phyloP scores from a whole-genome alignment of 1,140 invertebrate species.

The Apis laboriosa region DNA sequence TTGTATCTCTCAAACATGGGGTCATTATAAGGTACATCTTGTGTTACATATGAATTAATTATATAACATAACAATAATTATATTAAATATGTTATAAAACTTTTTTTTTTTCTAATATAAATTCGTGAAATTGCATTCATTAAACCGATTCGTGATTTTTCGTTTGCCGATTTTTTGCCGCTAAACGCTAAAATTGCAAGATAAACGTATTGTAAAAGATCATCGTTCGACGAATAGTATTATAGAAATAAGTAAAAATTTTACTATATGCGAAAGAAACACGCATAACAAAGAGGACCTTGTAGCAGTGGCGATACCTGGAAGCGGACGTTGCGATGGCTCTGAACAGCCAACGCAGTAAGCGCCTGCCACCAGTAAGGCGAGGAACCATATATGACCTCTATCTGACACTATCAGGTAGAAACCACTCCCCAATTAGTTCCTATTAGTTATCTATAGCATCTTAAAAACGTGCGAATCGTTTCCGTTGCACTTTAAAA shows the following conservation, averaged over 20 bases:
- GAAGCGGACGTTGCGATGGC: slow-evolving; percentile 87
- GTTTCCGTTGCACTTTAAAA: slow-evolving; percentile 45
- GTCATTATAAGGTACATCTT: slow-evolving; percentile 48
- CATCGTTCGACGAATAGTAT: slow-evolving; percentile 27
- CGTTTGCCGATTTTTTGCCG: not conserved
- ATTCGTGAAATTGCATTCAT: not conserved
- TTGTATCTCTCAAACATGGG: slow-evolving; percentile 48
- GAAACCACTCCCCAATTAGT: slow-evolving; percentile 76
- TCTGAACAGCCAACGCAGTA: slow-evolving; percentile 88
- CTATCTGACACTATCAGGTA: slow-evolving; percentile 93
- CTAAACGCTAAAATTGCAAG: not conserved
- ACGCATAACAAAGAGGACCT: slow-evolving; percentile 78
- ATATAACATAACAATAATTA: not conserved
- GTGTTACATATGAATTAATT: slow-evolving; percentile 31
- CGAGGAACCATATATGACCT: slow-evolving; percentile 91
- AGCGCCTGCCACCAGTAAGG: slow-evolving; percentile 91
- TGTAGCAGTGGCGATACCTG: slow-evolving; percentile 84
- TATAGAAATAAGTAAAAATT: slow-evolving; percentile 52
- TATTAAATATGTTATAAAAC: not conserved
- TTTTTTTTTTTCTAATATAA: not conserved
- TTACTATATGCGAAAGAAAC: slow-evolving; percentile 55
- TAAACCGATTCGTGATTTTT: slow-evolving; percentile 6
- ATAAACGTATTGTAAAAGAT: slow-evolving; percentile 30
- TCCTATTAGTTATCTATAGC: slow-evolving; percentile 61
- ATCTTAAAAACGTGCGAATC: slow-evolving; percentile 41